Base-by-base conservation (phyloP, 2,888 invertebrate species). In the Ectropis crepuscularia region DNA sequence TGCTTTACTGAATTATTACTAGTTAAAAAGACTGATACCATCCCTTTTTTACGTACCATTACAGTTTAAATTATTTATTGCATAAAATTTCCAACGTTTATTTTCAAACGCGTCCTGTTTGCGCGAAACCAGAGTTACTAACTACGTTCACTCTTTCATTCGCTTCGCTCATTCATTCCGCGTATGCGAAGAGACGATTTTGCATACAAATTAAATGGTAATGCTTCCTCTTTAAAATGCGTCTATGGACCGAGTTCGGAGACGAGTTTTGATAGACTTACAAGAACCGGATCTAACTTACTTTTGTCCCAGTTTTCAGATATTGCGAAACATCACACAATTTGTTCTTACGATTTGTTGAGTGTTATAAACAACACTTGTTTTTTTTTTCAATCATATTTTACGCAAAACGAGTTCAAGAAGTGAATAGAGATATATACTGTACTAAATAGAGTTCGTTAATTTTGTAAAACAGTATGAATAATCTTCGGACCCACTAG, bases 131-230 rank as follows among this genome's bases (percentile, higher is more conserved):
- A 6, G 55, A 50, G 12, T 55, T 45, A 51, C 57, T 51, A 45
- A 57, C 55, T 51, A 37, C 46, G 37, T 46, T 57, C 50, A 39
- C 36, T 50, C 47, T 28, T 47, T 55, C 55, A 16, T 55, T 48
- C 39, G 16, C 47, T 55, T 54, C 54, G 46, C 46, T 54, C 54
- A 54, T 45, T 54, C 46, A 16, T 54, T 47, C 28, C 57, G 37
- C 57, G 53, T 53, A 57, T 48, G 53, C 36, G 53, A 55, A 54
- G 57, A 53, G 53, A 51, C 57, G 51, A 63, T 54, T 63, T 63
- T 54, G 49, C 63, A 58, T 63, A 58, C 63, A 63, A 63, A 63
- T 58, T 48, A 63, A 58, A 58, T 63, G 63, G 43, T 48, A 58
- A 63, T 63, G 48, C 9, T 49, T 28, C 11, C 57, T 53, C 48